Conservation (phyloP, 2,113 vertebrate species). For the Promerops cafer region DNA sequence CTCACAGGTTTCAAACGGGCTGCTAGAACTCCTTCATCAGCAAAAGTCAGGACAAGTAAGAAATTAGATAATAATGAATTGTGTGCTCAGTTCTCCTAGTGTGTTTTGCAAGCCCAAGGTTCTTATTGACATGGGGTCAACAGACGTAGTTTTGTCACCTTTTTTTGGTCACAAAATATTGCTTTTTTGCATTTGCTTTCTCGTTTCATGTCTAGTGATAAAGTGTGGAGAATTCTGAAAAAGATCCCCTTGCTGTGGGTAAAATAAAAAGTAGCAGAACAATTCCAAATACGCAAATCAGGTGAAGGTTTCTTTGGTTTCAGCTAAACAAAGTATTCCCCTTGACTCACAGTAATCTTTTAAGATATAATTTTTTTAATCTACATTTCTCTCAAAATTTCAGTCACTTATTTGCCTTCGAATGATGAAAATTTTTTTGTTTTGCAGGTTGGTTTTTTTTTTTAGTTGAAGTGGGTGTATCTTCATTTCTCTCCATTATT, state of each 20-base stretch:
- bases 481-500: not conserved
- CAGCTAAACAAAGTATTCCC: not conserved
- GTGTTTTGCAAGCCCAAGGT: not conserved
- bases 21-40: not conserved
- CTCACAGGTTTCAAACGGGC: not conserved
- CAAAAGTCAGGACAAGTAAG: not conserved
- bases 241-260: not conserved
- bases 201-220: not conserved
- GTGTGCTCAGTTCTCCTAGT: not conserved
- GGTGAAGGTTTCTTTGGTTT: not conserved
- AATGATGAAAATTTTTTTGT: not conserved
- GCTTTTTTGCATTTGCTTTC: not conserved
- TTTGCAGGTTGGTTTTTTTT: not conserved
- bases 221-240: not conserved
- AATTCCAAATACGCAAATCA: not conserved
- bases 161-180: not conserved
- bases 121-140: too few relatives aligned
- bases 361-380: not conserved
- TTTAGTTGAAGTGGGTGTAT: not conserved
- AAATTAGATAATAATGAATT: not conserved
- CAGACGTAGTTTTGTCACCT: not conserved
- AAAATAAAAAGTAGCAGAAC: not conserved
- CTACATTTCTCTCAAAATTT: not conserved
- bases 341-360: not conserved
- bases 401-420: not conserved